A percentile compares a stretch with the other conserved stretches of the same genome.
Evolutionary conservation across 2,888 invertebrate genomes (phyloP).

Genomic region (Anticlea derivata): DNA sequence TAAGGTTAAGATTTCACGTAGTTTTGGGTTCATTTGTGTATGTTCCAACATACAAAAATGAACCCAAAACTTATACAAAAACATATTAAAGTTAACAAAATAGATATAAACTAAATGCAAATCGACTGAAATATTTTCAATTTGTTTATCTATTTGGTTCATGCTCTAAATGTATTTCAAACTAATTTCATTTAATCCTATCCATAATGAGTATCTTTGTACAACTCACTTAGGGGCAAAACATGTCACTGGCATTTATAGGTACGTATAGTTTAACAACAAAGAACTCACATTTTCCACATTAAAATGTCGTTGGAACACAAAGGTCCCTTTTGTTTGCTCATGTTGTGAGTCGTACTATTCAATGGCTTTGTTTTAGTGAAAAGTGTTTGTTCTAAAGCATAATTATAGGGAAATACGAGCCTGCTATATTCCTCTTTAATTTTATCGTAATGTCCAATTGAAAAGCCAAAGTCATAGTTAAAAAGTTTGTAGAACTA

Average conservation of each 20-base stretch:
- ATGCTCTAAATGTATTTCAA: not conserved
- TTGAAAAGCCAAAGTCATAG: no score
- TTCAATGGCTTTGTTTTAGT: conserved; percentile 18
- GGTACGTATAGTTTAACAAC: conserved; percentile 64
- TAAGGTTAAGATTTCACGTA: no score
- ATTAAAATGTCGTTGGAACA: conserved; percentile 53
- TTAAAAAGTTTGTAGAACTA: no score
- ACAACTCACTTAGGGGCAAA: conserved; percentile 29
- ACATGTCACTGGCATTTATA: conserved; percentile 68
- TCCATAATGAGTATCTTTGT: conserved; percentile 8
- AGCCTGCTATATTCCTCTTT: not conserved
- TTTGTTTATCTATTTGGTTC: no score
- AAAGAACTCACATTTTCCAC: conserved; percentile 60
- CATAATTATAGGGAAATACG: not conserved
- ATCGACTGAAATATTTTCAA: no score
- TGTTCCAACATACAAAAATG: no score
- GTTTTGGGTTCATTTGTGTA: no score
- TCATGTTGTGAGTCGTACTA: conserved; percentile 15
- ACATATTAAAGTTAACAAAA: no score
- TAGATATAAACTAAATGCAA: no score
- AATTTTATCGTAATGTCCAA: no score
- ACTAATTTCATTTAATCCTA: not conserved
- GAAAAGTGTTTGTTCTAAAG: conserved; percentile 3
- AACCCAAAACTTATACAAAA: no score
- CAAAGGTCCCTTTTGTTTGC: conserved; percentile 27